Percentiles rank a stretch among this genome's conserved stretches.
phyloP scores from a whole-genome alignment of 2,888 invertebrate species.

The Gastracanthus pulcherrimus region DNA sequence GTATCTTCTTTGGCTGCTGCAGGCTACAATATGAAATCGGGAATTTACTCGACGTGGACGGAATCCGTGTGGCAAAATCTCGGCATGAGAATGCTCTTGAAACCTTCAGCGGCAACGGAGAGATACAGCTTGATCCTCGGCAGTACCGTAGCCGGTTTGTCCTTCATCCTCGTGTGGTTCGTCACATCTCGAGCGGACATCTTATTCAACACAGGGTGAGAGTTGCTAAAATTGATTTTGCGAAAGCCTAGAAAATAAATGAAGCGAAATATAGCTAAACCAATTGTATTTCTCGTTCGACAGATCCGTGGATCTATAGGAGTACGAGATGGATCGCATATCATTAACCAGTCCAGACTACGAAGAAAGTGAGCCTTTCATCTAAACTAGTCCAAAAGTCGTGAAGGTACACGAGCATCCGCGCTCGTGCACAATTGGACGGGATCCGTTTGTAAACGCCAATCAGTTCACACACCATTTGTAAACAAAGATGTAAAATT shows the following conservation, averaged over 20 bases:
- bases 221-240: not conserved
- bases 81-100: conserved; percentile 87
- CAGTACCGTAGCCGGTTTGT: conserved; percentile 77
- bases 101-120: conserved; percentile 82
- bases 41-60: conserved; percentile 91
- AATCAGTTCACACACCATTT: not conserved
- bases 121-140: conserved; percentile 80
- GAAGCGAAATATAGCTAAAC: not conserved
- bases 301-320: conserved; percentile 71
- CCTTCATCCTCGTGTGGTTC: conserved; percentile 80
- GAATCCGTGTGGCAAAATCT: conserved; percentile 91
- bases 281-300: conserved; percentile 58
- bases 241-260: not conserved
- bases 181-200: conserved; percentile 78
- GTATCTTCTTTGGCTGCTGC: not conserved
- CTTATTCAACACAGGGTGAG: conserved; percentile 64
- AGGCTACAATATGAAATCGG: conserved; percentile 89
- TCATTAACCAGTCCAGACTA: conserved; percentile 70
- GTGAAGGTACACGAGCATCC: conserved; percentile 7
- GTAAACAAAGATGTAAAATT: conserved; percentile 20
- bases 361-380: conserved; percentile 59
- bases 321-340: conserved; percentile 73
- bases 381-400: conserved; percentile 53
- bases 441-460: too few species aligned
- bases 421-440: conserved; percentile 19